phyloP scores from a whole-genome alignment of 2,888 invertebrate species.

The Resseliella maxima region DNA sequence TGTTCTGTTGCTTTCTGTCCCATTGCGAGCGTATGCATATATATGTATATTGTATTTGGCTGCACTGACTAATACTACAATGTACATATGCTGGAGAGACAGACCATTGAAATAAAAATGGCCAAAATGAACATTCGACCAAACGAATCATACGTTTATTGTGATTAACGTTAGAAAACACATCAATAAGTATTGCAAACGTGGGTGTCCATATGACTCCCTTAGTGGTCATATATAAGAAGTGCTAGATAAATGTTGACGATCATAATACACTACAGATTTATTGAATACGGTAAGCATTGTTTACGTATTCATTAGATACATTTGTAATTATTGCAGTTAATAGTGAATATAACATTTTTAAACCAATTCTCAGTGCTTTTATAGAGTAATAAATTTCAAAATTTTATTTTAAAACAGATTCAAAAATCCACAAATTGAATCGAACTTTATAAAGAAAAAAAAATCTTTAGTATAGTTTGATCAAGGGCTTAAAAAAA shows the following conservation, averaged over 20 bases:
- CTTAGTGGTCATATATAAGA: not conserved
- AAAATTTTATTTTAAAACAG: too few relatives aligned
- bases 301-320: not conserved
- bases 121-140: conserved; percentile 37
- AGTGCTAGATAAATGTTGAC: conserved; percentile 16
- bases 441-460: too few relatives aligned
- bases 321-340: not conserved
- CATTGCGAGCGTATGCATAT: not conserved
- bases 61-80: conserved; percentile 44
- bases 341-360: not conserved
- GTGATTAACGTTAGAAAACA: conserved; percentile 25
- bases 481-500: too few relatives aligned
- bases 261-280: conserved; percentile 13
- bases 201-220: conserved; percentile 6
- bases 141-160: conserved; percentile 44
- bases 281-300: not conserved
- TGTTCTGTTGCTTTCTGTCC: conserved; percentile 26
- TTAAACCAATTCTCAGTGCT: too few relatives aligned
- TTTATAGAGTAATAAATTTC: too few relatives aligned
- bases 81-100: not conserved
- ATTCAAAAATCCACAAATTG: too few relatives aligned
- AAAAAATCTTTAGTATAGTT: too few relatives aligned
- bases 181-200: not conserved
- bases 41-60: not conserved
- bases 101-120: conserved; percentile 23